phyloP scores from a whole-genome alignment of 2,113 vertebrate species.

The Oplegnathus fasciatus region DNA sequence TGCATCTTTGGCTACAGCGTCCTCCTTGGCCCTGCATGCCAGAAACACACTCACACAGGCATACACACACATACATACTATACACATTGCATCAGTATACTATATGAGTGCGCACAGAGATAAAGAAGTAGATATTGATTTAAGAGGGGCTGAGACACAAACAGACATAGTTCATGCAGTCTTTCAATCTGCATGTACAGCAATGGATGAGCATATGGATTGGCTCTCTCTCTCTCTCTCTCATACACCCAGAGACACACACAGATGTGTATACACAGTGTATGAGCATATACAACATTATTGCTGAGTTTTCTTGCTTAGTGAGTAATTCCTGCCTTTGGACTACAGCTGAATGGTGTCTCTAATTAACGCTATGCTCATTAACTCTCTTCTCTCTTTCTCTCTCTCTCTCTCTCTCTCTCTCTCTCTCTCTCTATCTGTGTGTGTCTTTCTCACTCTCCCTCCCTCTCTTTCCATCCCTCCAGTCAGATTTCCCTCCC shows the following conservation, averaged over 20 bases:
- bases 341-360: slow-evolving; percentile 56
- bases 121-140: slow-evolving; percentile 30
- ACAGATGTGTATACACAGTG: not conserved
- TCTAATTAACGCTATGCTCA: slow-evolving; percentile 61
- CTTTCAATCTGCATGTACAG: not conserved
- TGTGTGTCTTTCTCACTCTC: slow-evolving; percentile 5
- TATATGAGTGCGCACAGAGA: slow-evolving; percentile 24
- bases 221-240: not conserved
- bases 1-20: slow-evolving; percentile 62
- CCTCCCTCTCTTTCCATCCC: not conserved
- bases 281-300: slow-evolving; percentile 33
- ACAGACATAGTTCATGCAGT: slow-evolving; percentile 9
- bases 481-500: slow-evolving; percentile 42
- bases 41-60: slow-evolving; percentile 27
- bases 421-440: slow-evolving; percentile 3
- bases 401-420: slow-evolving; percentile 11
- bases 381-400: slow-evolving; percentile 34
- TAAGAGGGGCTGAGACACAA: slow-evolving; percentile 20
- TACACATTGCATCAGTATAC: slow-evolving; percentile 18
- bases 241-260: not conserved
- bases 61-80: not conserved
- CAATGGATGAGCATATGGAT: not conserved
- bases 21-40: slow-evolving; percentile 31
- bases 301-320: slow-evolving; percentile 54
- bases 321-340: slow-evolving; percentile 61